These are phyloP conservation scores for Melanostoma scalare DNA, from an alignment of 2,888 invertebrate species.

Conservation along the genomic window DNA sequence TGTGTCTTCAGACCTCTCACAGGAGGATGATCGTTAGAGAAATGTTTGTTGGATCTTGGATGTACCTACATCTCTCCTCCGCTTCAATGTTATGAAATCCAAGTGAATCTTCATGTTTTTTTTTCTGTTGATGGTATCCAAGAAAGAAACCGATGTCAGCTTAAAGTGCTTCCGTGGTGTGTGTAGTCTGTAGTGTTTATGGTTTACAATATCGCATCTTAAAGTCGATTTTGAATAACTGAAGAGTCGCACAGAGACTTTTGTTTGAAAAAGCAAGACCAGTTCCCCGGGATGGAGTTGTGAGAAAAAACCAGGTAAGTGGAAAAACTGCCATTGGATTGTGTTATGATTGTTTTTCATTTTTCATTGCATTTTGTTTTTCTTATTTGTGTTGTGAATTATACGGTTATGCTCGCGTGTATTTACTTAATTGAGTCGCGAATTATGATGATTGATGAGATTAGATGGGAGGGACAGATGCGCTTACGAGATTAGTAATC, in stretches of 20 bases:
- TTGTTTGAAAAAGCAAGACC: background rate
- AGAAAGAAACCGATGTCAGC: slow-evolving; percentile 46
- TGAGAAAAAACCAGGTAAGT: slow-evolving; percentile 51
- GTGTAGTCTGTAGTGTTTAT: slow-evolving; percentile 48
- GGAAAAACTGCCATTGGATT: slow-evolving; percentile 61
- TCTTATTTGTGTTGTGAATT: slow-evolving; percentile 13
- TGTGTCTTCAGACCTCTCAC: background rate
- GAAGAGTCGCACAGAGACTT: background rate
- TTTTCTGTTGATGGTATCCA: slow-evolving; percentile 29
- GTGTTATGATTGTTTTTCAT: slow-evolving; percentile 1
- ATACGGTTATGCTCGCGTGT: slow-evolving; percentile 38
- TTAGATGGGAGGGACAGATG: slow-evolving; percentile 26
- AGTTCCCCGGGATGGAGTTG: slow-evolving; percentile 11
- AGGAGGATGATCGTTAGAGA: slow-evolving; percentile 31
- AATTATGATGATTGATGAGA: slow-evolving; percentile 60
- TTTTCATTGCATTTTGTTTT: slow-evolving; percentile 5
- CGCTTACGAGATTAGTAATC: slow-evolving; percentile 35
- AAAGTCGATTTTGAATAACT: slow-evolving; percentile 51
- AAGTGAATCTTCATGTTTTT: slow-evolving; percentile 66
- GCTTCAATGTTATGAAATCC: slow-evolving; percentile 51
- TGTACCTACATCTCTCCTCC: background rate
- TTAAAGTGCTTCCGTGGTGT: slow-evolving; percentile 55
- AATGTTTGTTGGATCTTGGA: slow-evolving; percentile 4
- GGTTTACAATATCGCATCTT: slow-evolving; percentile 43
- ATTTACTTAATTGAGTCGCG: slow-evolving; percentile 57